Conservation (phyloP, 2,888 invertebrate genomes). For the Geotrupes spiniger region DNA sequence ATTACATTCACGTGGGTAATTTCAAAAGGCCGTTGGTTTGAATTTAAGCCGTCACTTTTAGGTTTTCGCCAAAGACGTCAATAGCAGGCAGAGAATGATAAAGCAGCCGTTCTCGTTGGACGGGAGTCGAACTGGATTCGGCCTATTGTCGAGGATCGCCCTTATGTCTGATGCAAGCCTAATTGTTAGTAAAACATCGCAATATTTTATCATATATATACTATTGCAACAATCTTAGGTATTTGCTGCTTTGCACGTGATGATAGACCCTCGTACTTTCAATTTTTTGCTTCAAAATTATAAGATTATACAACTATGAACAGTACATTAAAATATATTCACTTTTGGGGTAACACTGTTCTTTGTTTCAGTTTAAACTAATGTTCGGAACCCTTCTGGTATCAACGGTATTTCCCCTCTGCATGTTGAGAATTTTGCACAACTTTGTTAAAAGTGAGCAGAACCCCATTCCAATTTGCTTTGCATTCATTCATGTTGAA, state of each 20-base stretch:
- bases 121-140: slow-evolving; percentile 64
- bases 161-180: slow-evolving; percentile 74
- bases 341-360: background rate
- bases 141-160: slow-evolving; percentile 65
- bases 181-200: slow-evolving; percentile 59
- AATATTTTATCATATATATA: no score
- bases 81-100: slow-evolving; percentile 56
- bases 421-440: slow-evolving; percentile 60
- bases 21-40: background rate
- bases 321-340: no score
- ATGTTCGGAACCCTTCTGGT: slow-evolving; percentile 63
- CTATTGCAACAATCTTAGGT: no score
- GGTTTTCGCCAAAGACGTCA: slow-evolving; percentile 59
- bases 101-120: slow-evolving; percentile 79
- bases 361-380: slow-evolving; percentile 62
- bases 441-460: slow-evolving; percentile 55
- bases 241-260: no score
- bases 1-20: slow-evolving; percentile 59
- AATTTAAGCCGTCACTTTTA: slow-evolving; percentile 37
- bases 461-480: slow-evolving; percentile 12
- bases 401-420: slow-evolving; percentile 63
- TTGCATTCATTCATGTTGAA: slow-evolving; percentile 12
- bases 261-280: no score
- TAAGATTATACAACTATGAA: no score
- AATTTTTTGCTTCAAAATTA: no score